Evolutionary conservation across 2,113 vertebrate species (phyloP).

Genomic region (Nyctibius bracteatus): DNA sequence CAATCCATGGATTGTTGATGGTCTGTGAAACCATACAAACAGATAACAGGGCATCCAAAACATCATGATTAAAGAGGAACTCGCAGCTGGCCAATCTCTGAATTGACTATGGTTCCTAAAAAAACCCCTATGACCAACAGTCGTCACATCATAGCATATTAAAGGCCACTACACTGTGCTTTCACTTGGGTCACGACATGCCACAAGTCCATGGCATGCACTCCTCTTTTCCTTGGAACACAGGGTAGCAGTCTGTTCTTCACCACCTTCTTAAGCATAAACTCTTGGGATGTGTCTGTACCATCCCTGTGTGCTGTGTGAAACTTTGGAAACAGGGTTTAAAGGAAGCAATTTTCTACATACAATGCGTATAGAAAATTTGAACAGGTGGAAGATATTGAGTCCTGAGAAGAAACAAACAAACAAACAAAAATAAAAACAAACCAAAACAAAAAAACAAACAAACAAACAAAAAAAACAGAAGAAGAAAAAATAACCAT

Average conservation of each 20-base stretch:
- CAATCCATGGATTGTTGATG: neutral
- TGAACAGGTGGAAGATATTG: neutral
- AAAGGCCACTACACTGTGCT: neutral
- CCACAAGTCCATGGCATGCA: neutral
- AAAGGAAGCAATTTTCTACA: neutral
- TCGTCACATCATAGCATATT: neutral
- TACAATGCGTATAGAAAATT: neutral
- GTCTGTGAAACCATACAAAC: neutral
- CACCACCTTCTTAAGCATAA: neutral
- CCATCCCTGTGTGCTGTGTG: no score
- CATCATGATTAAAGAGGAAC: neutral
- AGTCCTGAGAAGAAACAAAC: neutral
- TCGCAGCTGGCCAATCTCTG: neutral
- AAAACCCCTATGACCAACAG: neutral
- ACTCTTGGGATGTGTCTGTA: neutral
- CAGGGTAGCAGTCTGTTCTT: neutral
- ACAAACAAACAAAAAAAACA: neutral
- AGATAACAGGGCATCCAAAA: neutral
- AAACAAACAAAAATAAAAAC: neutral
- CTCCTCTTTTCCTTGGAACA: neutral
- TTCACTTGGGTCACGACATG: neutral
- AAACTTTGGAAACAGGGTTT: neutral
- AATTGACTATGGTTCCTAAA: neutral
- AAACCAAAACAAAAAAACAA: neutral
- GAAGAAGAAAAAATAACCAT: neutral